Conservation (phyloP, 1,140 invertebrate species). For the Caenorhabditis elegans region DNA sequence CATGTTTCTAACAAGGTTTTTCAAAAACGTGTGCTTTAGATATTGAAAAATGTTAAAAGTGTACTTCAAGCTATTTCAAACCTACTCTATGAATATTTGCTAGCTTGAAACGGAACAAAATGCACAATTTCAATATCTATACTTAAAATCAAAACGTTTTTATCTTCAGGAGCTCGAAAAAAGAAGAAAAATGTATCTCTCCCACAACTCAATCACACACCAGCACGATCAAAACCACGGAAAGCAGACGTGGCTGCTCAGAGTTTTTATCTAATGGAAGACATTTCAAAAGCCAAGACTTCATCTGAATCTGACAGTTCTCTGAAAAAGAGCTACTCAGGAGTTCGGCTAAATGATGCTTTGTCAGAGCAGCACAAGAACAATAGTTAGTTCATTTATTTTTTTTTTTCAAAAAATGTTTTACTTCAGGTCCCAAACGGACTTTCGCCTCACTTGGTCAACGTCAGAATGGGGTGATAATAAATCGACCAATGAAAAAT, state of each 20-base stretch:
- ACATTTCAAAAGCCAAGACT: not conserved
- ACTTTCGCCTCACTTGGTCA: conserved; percentile 37
- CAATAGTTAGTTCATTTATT: not conserved
- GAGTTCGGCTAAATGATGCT: conserved; percentile 14
- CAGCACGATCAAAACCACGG: not conserved
- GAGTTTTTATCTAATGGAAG: not conserved
- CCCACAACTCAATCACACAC: not conserved
- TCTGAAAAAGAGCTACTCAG: not conserved
- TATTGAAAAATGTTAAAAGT: no score
- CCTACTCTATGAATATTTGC: no score
- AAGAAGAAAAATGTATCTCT: not conserved
- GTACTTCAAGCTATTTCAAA: no score
- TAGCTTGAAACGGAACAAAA: no score
- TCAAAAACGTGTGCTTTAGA: no score
- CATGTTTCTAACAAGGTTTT: no score
- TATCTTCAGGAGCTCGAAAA: not conserved
- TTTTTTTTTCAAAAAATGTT: not conserved
- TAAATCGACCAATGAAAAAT: conserved; percentile 34
- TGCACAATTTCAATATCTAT: no score
- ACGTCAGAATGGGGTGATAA: conserved; percentile 41
- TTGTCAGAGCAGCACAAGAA: not conserved
- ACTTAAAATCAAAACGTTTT: no score
- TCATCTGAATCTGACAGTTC: conserved; percentile 11
- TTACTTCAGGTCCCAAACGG: not conserved
- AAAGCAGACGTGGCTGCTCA: not conserved